Conservation (phyloP, 2,888 invertebrate genomes). For the Tachina fera region DNA sequence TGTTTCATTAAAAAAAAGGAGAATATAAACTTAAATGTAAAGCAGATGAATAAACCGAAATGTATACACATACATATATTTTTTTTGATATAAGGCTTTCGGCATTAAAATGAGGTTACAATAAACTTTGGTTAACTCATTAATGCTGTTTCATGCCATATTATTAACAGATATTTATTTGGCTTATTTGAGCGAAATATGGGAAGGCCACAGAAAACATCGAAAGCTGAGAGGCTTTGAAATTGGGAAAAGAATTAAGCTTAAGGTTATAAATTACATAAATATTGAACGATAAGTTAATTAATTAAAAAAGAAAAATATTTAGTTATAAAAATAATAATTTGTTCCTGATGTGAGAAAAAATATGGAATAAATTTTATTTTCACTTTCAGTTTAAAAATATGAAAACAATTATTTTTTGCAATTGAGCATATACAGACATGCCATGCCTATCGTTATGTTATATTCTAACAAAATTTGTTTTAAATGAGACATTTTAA, state of each 20-base stretch:
- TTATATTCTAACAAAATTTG: no score
- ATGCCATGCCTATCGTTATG: no score
- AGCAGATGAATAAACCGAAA: constrained; percentile 11
- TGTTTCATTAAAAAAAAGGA: not conserved
- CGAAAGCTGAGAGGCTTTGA: not conserved
- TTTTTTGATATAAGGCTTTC: constrained; percentile 30
- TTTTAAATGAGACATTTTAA: no score
- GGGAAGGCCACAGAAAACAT: not conserved
- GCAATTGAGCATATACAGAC: no score
- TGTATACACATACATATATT: not conserved
- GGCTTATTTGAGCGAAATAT: not conserved
- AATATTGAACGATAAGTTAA: not conserved
- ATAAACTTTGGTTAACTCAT: constrained; percentile 37
- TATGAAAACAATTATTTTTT: no score
- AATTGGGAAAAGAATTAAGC: no score
- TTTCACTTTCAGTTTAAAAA: no score
- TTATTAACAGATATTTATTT: constrained; percentile 26
- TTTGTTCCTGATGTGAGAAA: not conserved
- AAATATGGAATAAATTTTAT: no score
- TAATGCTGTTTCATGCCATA: constrained; percentile 19
- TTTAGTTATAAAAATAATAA: not conserved
- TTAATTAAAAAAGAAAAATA: no score
- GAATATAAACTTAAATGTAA: not conserved
- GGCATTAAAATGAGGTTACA: constrained; percentile 47
- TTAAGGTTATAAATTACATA: not conserved